Evolutionary conservation across 2,113 vertebrate genomes (phyloP).

Genomic region (Carassius auratus): DNA sequence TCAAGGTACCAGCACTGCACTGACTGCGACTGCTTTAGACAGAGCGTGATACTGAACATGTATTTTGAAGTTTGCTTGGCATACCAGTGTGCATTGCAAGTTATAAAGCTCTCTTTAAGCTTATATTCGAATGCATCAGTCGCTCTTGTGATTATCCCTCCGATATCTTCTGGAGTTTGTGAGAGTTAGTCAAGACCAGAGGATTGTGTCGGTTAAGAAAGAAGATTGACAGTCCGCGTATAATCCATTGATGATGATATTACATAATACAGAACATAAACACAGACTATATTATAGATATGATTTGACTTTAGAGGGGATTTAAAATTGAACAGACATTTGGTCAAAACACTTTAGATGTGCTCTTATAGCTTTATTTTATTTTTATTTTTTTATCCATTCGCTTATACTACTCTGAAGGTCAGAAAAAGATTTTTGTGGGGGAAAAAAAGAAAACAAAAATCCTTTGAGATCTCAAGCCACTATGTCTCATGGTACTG

Average conservation of each 20-base stretch:
- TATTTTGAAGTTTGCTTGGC: slow-evolving; percentile 4
- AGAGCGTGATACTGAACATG: neutral
- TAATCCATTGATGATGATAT: neutral
- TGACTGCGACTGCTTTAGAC: neutral
- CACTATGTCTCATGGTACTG: neutral
- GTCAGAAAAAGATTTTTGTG: neutral
- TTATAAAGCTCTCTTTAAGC: neutral
- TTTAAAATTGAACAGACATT: neutral
- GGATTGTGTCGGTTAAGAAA: neutral
- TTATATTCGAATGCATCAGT: neutral
- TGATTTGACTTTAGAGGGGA: neutral
- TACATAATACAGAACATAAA: neutral
- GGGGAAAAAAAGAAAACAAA: neutral
- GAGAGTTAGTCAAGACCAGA: neutral
- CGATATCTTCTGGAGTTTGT: neutral
- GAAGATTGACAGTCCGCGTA: neutral
- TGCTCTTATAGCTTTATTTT: neutral
- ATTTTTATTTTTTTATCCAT: no score
- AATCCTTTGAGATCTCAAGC: neutral
- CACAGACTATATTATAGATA: neutral
- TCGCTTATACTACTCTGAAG: neutral
- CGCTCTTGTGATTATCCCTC: neutral
- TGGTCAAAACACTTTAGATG: neutral
- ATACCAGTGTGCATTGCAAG: neutral
- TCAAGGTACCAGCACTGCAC: slow-evolving; percentile 59